Evolutionary conservation across 2,113 vertebrate species (phyloP).

Genomic region (Aspiorhynchus laticeps): DNA sequence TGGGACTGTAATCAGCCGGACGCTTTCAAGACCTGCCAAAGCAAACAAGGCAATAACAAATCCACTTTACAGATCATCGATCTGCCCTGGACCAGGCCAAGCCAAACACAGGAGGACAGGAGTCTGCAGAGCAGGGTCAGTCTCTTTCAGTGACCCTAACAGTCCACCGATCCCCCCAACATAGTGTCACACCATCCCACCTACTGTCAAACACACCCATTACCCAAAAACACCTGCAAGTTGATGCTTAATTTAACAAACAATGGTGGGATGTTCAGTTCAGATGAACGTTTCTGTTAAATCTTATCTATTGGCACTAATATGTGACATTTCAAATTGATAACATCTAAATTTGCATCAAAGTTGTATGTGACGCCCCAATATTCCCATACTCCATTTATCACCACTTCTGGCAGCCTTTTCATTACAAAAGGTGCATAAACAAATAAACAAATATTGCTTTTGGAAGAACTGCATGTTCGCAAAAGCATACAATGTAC

Average conservation of each 20-base stretch:
- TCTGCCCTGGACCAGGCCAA: conserved; percentile 90
- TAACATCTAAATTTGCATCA: conserved; percentile 25
- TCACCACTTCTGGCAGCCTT: conserved; percentile 36
- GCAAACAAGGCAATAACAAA: conserved; percentile 99
- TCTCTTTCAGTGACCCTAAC: conserved; percentile 62
- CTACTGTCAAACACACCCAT: conserved; percentile 19
- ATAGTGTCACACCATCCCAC: conserved; percentile 42
- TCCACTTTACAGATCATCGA: conserved; percentile 99
- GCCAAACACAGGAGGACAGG: conserved; percentile 79
- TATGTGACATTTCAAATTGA: conserved; percentile 28
- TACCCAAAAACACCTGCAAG: conserved; percentile 6
- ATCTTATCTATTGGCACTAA: conserved; percentile 47
- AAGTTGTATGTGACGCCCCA: conserved; percentile 27
- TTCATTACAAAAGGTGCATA: conserved; percentile 61
- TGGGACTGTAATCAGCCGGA: conserved; percentile 96
- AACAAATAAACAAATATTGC: conserved; percentile 74
- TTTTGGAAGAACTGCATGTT: conserved; percentile 55
- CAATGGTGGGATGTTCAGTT: background rate
- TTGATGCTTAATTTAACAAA: conserved; percentile 10
- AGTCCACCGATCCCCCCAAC: conserved; percentile 25
- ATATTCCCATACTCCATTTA: background rate
- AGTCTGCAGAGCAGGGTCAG: conserved; percentile 78
- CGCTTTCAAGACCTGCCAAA: conserved; percentile 98
- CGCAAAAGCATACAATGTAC: conserved; percentile 42
- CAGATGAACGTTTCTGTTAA: background rate